Conservation (phyloP, 2,888 invertebrate genomes). For the Sinopyrophorus schimmeli region DNA sequence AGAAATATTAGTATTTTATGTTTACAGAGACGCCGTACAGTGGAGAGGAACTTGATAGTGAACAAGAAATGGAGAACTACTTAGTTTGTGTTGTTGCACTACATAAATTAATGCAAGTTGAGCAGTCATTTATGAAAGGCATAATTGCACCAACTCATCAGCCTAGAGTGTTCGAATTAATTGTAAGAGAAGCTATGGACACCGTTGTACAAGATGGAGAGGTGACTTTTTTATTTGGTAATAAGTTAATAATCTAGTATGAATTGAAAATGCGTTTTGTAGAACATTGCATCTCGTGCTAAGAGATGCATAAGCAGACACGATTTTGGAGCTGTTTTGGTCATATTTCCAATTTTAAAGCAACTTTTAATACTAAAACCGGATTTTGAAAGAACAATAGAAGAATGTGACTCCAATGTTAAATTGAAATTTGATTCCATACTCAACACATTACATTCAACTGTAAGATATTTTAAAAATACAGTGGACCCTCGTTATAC, state of each 20-base stretch:
- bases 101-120: constrained; percentile 84
- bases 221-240: no score
- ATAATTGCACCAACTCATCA: constrained; percentile 82
- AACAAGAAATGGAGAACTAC: constrained; percentile 83
- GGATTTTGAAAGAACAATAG: constrained; percentile 78
- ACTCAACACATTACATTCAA: constrained; percentile 72
- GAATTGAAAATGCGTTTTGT: no score
- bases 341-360: constrained; percentile 81
- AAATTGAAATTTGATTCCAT: constrained; percentile 74
- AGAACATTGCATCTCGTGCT: constrained; percentile 74
- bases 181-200: constrained; percentile 83
- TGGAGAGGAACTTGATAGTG: constrained; percentile 67
- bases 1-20: no score
- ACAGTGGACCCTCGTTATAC: no score
- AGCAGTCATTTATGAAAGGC: constrained; percentile 79
- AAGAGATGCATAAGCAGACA: constrained; percentile 75
- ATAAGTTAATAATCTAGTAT: no score
- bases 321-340: constrained; percentile 78
- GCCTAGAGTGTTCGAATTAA: constrained; percentile 79
- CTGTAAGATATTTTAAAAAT: no score
- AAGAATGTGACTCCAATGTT: constrained; percentile 70
- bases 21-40: constrained; percentile 48
- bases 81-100: constrained; percentile 80
- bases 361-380: constrained; percentile 76
- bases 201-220: constrained; percentile 86